phyloP scores from a whole-genome alignment of 2,113 vertebrate species.

The Gadus macrocephalus region DNA sequence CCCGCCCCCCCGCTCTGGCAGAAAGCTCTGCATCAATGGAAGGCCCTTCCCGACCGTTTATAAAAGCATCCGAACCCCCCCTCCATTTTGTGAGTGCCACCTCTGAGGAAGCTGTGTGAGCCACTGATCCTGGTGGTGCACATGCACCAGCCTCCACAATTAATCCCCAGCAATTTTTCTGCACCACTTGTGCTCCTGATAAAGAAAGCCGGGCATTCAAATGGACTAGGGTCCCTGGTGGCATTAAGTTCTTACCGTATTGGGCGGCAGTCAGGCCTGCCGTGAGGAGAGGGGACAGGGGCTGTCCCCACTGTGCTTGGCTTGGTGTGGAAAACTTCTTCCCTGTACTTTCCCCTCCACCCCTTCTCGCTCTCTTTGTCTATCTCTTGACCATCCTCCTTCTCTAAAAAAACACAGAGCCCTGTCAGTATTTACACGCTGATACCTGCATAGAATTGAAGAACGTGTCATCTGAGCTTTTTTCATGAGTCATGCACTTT shows the following conservation, averaged over 20 bases:
- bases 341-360: constrained; percentile 9
- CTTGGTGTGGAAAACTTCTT: constrained; percentile 34
- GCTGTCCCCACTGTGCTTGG: constrained; percentile 40
- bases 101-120: constrained; percentile 54
- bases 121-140: constrained; percentile 67
- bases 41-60: constrained; percentile 57
- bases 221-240: constrained; percentile 62
- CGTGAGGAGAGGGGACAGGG: constrained; percentile 38
- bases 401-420: neutral
- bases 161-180: constrained; percentile 73
- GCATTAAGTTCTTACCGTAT: constrained; percentile 69
- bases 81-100: constrained; percentile 48
- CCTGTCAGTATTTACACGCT: too few relatives aligned
- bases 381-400: constrained; percentile 19
- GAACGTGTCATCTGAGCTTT: neutral
- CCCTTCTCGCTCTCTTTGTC: constrained; percentile 3
- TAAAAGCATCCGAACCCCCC: constrained; percentile 37
- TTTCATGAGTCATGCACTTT: constrained; percentile 18
- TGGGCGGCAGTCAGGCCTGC: constrained; percentile 60
- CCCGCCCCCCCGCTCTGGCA: constrained; percentile 30
- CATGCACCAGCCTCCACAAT: constrained; percentile 64
- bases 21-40: constrained; percentile 48
- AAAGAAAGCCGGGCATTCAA: constrained; percentile 69
- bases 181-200: constrained; percentile 71
- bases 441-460: too few relatives aligned